Conservation (phyloP, 1,140 invertebrate species). For the Drosophila repletoides region DNA sequence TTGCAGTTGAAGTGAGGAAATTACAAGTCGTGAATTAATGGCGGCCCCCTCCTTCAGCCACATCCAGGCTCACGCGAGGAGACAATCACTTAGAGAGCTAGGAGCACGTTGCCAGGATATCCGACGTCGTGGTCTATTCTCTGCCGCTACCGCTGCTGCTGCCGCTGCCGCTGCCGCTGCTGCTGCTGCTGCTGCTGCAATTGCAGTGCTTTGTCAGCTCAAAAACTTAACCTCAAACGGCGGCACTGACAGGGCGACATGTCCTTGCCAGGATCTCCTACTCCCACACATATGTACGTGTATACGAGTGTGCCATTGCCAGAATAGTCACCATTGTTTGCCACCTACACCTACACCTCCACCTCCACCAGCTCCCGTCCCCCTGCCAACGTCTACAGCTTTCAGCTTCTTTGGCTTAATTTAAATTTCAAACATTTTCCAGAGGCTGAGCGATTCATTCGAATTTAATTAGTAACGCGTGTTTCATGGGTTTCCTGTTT, state of each 20-base stretch:
- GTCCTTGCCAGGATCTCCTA: slow-evolving; percentile 24
- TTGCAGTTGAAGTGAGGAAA: slow-evolving; percentile 77
- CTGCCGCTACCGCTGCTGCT: slow-evolving; percentile 16
- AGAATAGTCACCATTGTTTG: slow-evolving; percentile 49
- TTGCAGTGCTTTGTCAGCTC: slow-evolving; percentile 79
- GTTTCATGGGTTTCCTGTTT: slow-evolving; percentile 70
- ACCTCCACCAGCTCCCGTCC: neutral
- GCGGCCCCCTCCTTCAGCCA: slow-evolving; percentile 10
- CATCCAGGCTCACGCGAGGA: slow-evolving; percentile 13
- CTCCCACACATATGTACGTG: neutral
- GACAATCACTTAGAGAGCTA: slow-evolving; percentile 50
- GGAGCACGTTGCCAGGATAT: slow-evolving; percentile 74
- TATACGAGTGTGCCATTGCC: slow-evolving; percentile 14
- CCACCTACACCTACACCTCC: neutral
- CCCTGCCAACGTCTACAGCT: neutral
- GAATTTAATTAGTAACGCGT: slow-evolving; percentile 77
- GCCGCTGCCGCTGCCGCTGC: neutral
- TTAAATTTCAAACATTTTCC: slow-evolving; percentile 73
- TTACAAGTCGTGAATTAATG: slow-evolving; percentile 81
- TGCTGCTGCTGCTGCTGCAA: slow-evolving; percentile 41
- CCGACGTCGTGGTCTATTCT: slow-evolving; percentile 58
- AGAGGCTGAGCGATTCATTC: slow-evolving; percentile 28
- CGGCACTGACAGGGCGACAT: slow-evolving; percentile 35
- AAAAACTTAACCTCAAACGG: slow-evolving; percentile 76
- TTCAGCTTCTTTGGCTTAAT: slow-evolving; percentile 46